Percentiles rank a stretch among this genome's conserved stretches.
Evolutionary conservation across 2,888 invertebrate species (phyloP).

Genomic region (Nineta flava): DNA sequence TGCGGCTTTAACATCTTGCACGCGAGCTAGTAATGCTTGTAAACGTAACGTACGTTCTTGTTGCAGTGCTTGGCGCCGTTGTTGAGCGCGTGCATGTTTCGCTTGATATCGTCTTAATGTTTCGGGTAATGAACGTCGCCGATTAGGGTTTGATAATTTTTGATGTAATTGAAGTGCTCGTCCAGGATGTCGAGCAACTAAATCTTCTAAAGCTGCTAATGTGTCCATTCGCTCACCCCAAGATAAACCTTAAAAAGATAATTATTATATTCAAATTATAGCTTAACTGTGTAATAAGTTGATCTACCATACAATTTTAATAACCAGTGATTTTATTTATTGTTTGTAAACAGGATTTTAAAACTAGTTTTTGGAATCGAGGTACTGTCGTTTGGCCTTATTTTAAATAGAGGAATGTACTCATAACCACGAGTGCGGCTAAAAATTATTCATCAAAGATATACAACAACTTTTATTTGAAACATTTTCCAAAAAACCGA

Average conservation of each 20-base stretch:
- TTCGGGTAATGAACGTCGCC: constrained; percentile 70
- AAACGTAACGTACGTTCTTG: constrained; percentile 74
- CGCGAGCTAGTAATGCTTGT: constrained; percentile 71
- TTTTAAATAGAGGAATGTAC: no score
- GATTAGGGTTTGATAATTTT: constrained; percentile 80
- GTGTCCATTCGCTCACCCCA: constrained; percentile 78
- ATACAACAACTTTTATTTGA: no score
- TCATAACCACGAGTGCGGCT: no score
- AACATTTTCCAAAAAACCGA: no score
- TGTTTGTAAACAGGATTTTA: not conserved
- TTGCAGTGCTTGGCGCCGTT: constrained; percentile 65
- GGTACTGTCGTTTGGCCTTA: no score
- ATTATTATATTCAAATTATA: no score
- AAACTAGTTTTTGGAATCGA: no score
- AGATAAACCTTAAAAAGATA: constrained; percentile 37
- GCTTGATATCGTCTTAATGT: constrained; percentile 67
- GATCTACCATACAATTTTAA: not conserved
- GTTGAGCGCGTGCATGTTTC: constrained; percentile 82
- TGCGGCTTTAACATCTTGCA: constrained; percentile 68
- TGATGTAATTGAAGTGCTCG: constrained; percentile 85
- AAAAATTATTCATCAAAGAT: no score
- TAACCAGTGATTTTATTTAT: not conserved
- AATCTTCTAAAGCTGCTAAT: constrained; percentile 56
- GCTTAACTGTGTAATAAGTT: not conserved
- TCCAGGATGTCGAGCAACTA: constrained; percentile 81